These are phyloP conservation scores for Andrena praecox DNA, from an alignment of 2,888 invertebrate genomes.

Conservation along the genomic window DNA sequence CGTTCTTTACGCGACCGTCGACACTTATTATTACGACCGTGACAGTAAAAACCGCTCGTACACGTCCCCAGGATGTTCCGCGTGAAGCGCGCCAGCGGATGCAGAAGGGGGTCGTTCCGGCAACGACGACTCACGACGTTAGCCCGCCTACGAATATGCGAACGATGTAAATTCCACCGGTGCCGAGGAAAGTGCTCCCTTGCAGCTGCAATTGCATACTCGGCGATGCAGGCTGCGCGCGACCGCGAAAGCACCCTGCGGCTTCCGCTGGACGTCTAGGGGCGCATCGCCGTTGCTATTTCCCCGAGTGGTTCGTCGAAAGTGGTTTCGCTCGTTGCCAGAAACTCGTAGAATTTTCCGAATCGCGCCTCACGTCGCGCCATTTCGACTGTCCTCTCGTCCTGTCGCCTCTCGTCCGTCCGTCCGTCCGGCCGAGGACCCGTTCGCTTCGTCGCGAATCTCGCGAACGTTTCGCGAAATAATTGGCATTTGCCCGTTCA, in stretches of 20 bases:
- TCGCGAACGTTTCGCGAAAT: not conserved
- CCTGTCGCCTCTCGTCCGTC: not conserved
- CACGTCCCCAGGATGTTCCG: slow-evolving; percentile 18
- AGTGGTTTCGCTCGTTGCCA: slow-evolving; percentile 66
- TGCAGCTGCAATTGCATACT: slow-evolving; percentile 64
- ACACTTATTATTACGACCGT: not conserved
- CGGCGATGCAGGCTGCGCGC: slow-evolving; percentile 38
- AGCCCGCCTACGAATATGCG: slow-evolving; percentile 58
- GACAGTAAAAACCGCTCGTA: slow-evolving; percentile 7
- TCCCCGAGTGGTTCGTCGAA: slow-evolving; percentile 56
- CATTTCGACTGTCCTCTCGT: not conserved
- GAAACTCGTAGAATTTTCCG: slow-evolving; percentile 45
- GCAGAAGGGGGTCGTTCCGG: slow-evolving; percentile 19
- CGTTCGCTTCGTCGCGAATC: too few species aligned
- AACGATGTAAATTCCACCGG: slow-evolving; percentile 65
- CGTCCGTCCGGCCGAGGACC: not conserved
- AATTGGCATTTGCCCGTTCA: not conserved
- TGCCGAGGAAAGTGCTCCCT: slow-evolving; percentile 51
- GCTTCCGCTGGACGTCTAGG: slow-evolving; percentile 64
- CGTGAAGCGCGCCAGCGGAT: slow-evolving; percentile 8
- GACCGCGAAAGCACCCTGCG: slow-evolving; percentile 57
- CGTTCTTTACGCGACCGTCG: slow-evolving; percentile 23
- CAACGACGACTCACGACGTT: slow-evolving; percentile 48
- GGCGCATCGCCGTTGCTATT: slow-evolving; percentile 52
- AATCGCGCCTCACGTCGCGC: slow-evolving; percentile 2